These are phyloP conservation scores for Paramormyrops hopkinsi DNA, from an alignment of 2,797 vertebrate species.

Conservation along the genomic window DNA sequence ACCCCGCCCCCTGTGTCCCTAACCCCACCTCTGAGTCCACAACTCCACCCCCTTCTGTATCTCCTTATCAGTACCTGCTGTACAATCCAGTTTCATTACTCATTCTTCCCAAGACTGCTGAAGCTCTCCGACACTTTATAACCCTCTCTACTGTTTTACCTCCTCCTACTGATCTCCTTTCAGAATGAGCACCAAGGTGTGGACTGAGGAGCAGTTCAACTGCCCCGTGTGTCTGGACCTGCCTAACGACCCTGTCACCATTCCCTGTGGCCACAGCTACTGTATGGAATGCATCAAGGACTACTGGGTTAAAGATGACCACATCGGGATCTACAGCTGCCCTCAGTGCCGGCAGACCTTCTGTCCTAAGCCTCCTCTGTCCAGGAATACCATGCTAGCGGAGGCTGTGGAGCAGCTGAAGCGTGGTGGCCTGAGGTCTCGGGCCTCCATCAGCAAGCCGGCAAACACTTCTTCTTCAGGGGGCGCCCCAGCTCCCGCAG, in stretches of 20 bases:
- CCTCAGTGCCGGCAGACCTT: constrained; percentile 66
- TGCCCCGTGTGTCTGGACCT: constrained; percentile 71
- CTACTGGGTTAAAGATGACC: constrained; percentile 65
- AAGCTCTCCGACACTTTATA: neutral
- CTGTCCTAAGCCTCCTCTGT: constrained; percentile 57
- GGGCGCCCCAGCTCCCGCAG: constrained; percentile 14
- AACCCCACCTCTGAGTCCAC: constrained; percentile 11
- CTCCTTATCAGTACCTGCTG: constrained; percentile 19
- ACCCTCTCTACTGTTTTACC: neutral
- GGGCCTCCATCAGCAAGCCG: constrained; percentile 50
- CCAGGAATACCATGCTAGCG: constrained; percentile 70
- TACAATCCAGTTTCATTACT: neutral
- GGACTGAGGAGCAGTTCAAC: constrained; percentile 76
- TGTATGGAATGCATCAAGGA: constrained; percentile 68
- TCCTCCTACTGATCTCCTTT: neutral
- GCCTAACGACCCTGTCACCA: constrained; percentile 65
- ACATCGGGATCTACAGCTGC: constrained; percentile 61
- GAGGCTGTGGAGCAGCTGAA: constrained; percentile 70
- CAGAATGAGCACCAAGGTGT: constrained; percentile 52
- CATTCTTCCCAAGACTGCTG: neutral
- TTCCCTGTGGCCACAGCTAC: constrained; percentile 75
- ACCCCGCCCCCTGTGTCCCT: neutral
- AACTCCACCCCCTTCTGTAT: constrained; percentile 47
- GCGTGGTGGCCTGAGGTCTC: constrained; percentile 41
- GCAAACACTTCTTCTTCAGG: constrained; percentile 5